A percentile compares a stretch with the other conserved stretches of the same genome.
These are phyloP conservation scores for Geophilus truncorum DNA, from an alignment of 2,888 invertebrate genomes.

Conservation along the genomic window DNA sequence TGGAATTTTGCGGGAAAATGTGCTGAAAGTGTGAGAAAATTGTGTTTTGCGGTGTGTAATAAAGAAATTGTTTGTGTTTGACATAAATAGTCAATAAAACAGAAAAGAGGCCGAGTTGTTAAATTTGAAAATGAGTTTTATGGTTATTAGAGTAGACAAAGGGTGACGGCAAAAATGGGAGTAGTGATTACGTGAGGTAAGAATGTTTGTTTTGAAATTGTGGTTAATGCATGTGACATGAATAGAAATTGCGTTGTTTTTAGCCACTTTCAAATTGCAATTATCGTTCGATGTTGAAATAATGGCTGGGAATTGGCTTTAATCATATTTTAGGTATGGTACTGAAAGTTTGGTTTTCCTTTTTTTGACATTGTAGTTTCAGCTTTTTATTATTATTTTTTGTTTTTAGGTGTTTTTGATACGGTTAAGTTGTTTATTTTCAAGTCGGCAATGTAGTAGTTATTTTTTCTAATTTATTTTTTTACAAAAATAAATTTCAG, in stretches of 20 bases:
- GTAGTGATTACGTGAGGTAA: background rate
- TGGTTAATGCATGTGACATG: background rate
- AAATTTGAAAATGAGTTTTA: background rate
- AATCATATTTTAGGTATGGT: no score
- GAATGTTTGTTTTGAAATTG: background rate
- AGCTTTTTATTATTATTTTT: no score
- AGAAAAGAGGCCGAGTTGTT: background rate
- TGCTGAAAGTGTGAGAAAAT: background rate
- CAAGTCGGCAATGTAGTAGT: no score
- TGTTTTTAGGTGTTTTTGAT: no score
- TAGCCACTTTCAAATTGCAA: background rate
- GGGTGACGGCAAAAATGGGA: background rate
- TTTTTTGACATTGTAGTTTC: no score
- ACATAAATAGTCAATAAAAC: background rate
- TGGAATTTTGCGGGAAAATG: background rate
- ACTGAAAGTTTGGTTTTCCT: no score
- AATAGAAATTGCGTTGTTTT: background rate
- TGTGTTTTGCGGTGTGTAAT: background rate
- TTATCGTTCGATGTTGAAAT: no score
- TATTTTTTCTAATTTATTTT: no score
- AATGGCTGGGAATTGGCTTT: no score
- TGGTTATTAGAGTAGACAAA: background rate
- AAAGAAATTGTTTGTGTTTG: background rate
- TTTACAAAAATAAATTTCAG: no score
- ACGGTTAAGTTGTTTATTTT: no score